A percentile compares a stretch with the other conserved stretches of the same genome.
Conservation (phyloP, 2,113 vertebrate genomes). For the Cygnus buccinator region DNA sequence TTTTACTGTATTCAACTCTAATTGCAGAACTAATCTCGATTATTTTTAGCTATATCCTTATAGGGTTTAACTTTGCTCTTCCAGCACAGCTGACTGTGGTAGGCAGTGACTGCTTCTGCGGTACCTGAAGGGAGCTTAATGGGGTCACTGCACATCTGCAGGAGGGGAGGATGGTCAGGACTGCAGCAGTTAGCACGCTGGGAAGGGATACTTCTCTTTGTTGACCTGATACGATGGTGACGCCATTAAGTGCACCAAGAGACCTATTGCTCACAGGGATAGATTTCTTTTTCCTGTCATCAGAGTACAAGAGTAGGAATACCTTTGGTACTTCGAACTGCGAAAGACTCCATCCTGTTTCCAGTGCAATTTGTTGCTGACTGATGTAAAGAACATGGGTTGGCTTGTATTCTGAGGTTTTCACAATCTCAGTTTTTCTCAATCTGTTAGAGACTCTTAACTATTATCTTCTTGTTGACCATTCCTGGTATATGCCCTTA, state of each 20-base stretch:
- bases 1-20: slow-evolving; percentile 39
- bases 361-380: neutral
- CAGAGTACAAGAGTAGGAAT: neutral
- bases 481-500: neutral
- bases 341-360: neutral
- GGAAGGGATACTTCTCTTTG: neutral
- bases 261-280: neutral
- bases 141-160: neutral
- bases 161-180: neutral
- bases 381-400: neutral
- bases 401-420: neutral
- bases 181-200: neutral
- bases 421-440: neutral
- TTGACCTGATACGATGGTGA: neutral
- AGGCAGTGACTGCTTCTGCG: neutral
- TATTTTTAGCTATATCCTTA: slow-evolving; percentile 20
- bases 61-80: slow-evolving; percentile 24
- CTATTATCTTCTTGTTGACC: neutral
- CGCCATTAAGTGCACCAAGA: neutral
- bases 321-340: neutral
- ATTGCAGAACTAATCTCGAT: slow-evolving; percentile 8
- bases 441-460: neutral
- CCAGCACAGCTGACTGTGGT: neutral
- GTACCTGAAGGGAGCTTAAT: neutral
- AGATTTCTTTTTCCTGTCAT: neutral